phyloP scores from a whole-genome alignment of 1,140 invertebrate species.

The Aphelinus atriplicis region DNA sequence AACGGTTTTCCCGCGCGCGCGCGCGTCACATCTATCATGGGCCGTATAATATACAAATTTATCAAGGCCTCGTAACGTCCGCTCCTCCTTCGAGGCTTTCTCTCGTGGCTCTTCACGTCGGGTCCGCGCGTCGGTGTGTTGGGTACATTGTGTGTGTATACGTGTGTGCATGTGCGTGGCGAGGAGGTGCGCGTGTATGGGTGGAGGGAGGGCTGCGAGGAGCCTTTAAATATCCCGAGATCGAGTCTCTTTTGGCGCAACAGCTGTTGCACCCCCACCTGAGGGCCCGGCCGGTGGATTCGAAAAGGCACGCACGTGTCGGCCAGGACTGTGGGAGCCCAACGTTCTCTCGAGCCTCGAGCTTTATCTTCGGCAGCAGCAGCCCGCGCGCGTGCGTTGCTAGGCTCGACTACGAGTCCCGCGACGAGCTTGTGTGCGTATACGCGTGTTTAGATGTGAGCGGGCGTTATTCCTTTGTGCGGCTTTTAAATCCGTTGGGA shows the following conservation, averaged over 20 bases:
- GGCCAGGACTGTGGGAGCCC: not conserved
- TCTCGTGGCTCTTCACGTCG: not conserved
- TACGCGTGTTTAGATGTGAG: not conserved
- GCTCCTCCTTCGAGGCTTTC: not conserved
- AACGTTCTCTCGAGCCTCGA: slow-evolving; percentile 6
- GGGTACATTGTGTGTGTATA: no score
- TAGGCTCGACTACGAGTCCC: not conserved
- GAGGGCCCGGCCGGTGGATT: not conserved
- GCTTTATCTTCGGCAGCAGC: not conserved
- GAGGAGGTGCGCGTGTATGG: not conserved
- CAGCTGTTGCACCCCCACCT: slow-evolving; percentile 42
- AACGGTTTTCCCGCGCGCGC: slow-evolving; percentile 5
- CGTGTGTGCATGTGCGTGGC: not conserved
- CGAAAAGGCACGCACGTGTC: no score
- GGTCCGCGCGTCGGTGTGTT: not conserved
- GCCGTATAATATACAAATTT: not conserved
- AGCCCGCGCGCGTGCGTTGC: no score
- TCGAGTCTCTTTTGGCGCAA: slow-evolving; percentile 27
- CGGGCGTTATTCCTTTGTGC: no score
- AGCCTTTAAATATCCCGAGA: slow-evolving; percentile 34
- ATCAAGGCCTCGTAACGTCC: not conserved
- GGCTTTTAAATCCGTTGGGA: not conserved
- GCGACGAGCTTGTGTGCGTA: not conserved
- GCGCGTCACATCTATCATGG: not conserved
- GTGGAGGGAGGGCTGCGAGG: not conserved